These are phyloP conservation scores for Crotalus tigris DNA, from an alignment of 2,113 vertebrate genomes.

Conservation along the genomic window DNA sequence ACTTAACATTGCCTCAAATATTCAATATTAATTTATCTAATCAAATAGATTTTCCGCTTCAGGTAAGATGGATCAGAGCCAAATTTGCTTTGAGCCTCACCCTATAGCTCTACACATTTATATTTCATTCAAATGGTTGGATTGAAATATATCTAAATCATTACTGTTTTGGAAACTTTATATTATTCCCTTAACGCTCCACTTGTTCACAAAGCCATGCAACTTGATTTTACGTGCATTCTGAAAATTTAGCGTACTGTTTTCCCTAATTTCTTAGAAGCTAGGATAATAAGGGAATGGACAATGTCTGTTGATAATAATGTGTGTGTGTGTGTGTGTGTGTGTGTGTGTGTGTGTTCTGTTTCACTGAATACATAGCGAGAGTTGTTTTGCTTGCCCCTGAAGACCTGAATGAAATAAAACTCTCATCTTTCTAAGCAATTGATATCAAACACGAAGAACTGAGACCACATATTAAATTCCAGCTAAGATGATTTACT, in stretches of 20 bases:
- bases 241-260: background rate
- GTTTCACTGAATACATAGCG: background rate
- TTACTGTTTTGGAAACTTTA: background rate
- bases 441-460: background rate
- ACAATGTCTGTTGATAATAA: background rate
- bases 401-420: background rate
- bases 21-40: conserved; percentile 27
- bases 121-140: background rate
- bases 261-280: background rate
- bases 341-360: background rate
- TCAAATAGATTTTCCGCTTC: conserved; percentile 27
- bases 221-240: background rate
- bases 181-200: background rate
- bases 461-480: background rate
- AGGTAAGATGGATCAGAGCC: conserved; percentile 10
- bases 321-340: background rate
- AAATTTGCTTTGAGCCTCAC: conserved; percentile 4
- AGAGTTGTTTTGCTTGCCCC: background rate
- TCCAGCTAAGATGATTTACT: background rate
- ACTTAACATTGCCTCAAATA: conserved; percentile 12
- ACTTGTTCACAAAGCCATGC: background rate
- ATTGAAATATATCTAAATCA: conserved; percentile 2
- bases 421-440: background rate
- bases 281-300: background rate
- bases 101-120: conserved; percentile 1